phyloP scores from a whole-genome alignment of 2,888 invertebrate species.

The Calameuta idolon region DNA sequence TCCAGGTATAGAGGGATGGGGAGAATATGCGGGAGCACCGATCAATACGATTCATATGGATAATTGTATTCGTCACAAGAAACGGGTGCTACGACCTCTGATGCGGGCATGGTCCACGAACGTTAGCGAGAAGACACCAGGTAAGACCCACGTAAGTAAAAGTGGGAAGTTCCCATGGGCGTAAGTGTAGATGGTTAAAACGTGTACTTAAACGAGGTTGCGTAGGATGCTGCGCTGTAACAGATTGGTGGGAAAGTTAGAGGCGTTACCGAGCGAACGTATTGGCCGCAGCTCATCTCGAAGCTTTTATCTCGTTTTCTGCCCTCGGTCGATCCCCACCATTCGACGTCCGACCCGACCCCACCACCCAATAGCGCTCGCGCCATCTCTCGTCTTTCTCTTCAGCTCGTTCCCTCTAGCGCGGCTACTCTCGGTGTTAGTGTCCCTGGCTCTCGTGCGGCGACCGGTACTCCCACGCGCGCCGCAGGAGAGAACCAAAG shows the following conservation, averaged over 20 bases:
- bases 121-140: neutral
- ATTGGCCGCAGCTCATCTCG: slow-evolving; percentile 53
- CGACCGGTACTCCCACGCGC: slow-evolving; percentile 36
- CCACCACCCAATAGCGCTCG: slow-evolving; percentile 22
- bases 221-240: slow-evolving; percentile 47
- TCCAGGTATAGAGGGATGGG: neutral
- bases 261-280: slow-evolving; percentile 38
- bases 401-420: slow-evolving; percentile 18
- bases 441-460: slow-evolving; percentile 22
- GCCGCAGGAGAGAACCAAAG: slow-evolving; percentile 41
- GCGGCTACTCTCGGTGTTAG: slow-evolving; percentile 13
- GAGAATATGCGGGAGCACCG: neutral
- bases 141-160: neutral
- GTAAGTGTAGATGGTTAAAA: neutral
- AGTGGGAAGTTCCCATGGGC: neutral
- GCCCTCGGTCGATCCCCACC: neutral
- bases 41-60: neutral
- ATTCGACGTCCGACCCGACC: neutral
- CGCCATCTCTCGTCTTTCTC: slow-evolving; percentile 28
- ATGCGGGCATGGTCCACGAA: neutral
- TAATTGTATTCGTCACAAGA: neutral
- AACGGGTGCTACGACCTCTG: neutral
- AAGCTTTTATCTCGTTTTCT: slow-evolving; percentile 52
- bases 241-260: slow-evolving; percentile 29
- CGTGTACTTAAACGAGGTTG: slow-evolving; percentile 29